A percentile compares a stretch with the other conserved stretches of the same genome.
phyloP scores from a whole-genome alignment of 1,140 invertebrate species.

The Bombus waltoni region DNA sequence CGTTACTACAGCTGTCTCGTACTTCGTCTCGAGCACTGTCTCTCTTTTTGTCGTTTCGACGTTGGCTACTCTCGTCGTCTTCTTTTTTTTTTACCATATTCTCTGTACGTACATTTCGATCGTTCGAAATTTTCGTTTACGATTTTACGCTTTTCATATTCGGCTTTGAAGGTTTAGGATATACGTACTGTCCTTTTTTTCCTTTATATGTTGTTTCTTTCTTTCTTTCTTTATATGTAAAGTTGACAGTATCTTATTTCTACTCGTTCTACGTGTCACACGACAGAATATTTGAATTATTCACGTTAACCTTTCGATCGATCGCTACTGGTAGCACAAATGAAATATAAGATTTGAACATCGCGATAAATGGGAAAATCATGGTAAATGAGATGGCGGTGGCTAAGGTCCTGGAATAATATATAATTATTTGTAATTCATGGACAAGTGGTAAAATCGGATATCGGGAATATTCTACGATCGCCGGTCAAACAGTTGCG shows the following conservation, averaged over 20 bases:
- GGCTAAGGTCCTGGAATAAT: not conserved
- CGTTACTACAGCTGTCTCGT: conserved; percentile 74
- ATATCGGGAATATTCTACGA: not conserved
- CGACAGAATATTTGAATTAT: too few relatives aligned
- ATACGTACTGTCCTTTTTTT: not conserved
- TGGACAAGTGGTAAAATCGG: not conserved
- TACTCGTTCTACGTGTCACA: not conserved
- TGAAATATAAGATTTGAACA: not conserved
- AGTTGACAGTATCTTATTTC: not conserved
- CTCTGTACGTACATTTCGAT: not conserved
- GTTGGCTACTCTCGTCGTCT: conserved; percentile 17
- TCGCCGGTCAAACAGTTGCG: not conserved
- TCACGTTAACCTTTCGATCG: not conserved
- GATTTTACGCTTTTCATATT: not conserved
- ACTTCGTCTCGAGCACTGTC: conserved; percentile 46
- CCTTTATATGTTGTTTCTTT: too few relatives aligned
- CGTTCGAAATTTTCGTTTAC: not conserved
- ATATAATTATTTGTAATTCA: not conserved
- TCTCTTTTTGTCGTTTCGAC: conserved; percentile 29
- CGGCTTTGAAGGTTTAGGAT: not conserved
- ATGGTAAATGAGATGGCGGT: not conserved
- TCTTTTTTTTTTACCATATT: not conserved
- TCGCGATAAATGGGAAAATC: not conserved
- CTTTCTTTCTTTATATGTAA: not conserved
- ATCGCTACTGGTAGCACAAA: not conserved